These are phyloP conservation scores for Tortricodes alternella DNA, from an alignment of 2,888 invertebrate species.

Conservation along the genomic window DNA sequence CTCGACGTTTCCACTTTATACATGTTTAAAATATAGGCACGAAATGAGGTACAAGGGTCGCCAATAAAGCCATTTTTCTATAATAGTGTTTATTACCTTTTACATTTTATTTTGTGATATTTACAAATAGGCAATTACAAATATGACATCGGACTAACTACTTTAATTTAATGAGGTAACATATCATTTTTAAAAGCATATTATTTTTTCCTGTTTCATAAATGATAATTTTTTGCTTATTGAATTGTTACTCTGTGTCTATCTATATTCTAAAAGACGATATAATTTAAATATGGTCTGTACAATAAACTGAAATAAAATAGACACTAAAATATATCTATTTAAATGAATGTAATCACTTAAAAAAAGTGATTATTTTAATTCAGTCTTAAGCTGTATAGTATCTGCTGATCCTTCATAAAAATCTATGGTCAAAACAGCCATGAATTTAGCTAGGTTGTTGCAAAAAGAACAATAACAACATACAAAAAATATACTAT, in stretches of 20 bases:
- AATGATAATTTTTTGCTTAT: not conserved
- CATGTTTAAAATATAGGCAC: no score
- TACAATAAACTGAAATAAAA: constrained; percentile 13
- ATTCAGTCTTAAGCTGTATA: constrained; percentile 29
- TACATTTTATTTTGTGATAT: constrained; percentile 23
- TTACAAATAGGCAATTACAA: constrained; percentile 20
- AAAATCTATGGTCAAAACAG: not conserved
- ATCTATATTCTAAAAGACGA: not conserved
- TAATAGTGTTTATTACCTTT: constrained; percentile 22
- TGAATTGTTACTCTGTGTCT: not conserved
- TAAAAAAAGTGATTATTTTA: constrained; percentile 20
- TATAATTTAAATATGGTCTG: constrained; percentile 4
- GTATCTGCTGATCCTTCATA: constrained; percentile 3
- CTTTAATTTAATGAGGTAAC: constrained; percentile 28
- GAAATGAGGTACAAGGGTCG: not conserved
- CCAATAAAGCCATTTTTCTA: constrained; percentile 1
- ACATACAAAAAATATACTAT: no score
- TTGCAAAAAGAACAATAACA: no score
- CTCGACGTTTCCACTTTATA: no score
- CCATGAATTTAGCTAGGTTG: not conserved
- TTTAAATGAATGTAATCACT: constrained; percentile 10
- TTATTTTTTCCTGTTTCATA: not conserved
- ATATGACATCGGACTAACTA: constrained; percentile 24
- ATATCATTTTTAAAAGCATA: constrained; percentile 20
- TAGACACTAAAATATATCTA: constrained; percentile 20